These are phyloP conservation scores for Steinernema carpocapsae DNA, from an alignment of 2,888 invertebrate species.

Conservation along the genomic window DNA sequence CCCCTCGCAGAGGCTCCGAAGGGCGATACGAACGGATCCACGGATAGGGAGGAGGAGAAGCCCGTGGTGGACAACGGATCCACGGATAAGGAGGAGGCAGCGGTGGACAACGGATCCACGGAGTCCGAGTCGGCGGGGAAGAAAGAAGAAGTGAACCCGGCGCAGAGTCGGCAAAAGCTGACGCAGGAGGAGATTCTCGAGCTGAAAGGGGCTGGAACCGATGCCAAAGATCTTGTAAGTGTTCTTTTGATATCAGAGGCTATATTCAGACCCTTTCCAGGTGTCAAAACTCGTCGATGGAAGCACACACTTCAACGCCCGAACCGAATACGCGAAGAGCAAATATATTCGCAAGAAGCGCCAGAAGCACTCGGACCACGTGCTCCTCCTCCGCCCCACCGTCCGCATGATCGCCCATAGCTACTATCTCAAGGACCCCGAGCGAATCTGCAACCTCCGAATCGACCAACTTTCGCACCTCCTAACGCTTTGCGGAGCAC, in stretches of 20 bases:
- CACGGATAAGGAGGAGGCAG: neutral
- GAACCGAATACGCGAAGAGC: conserved; percentile 59
- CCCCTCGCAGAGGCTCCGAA: conserved; percentile 33
- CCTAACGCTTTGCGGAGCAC: conserved; percentile 81
- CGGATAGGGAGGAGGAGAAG: neutral
- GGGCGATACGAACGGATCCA: conserved; percentile 1
- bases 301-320: conserved; percentile 52
- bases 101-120: neutral
- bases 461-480: conserved; percentile 88
- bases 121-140: neutral
- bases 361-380: conserved; percentile 85
- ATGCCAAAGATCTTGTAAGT: conserved; percentile 47
- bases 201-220: conserved; percentile 54
- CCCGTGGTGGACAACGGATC: neutral
- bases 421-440: conserved; percentile 77
- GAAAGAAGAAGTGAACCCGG: conserved; percentile 19
- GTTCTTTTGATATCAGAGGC: too few species aligned
- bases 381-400: conserved; percentile 78
- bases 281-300: conserved; percentile 62
- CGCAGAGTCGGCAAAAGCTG: conserved; percentile 48
- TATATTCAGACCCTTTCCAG: conserved; percentile 40
- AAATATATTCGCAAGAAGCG: conserved; percentile 87
- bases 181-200: conserved; percentile 54
- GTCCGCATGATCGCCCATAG: conserved; percentile 83
- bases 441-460: conserved; percentile 73